These are phyloP conservation scores for Tipula lateralis DNA, from an alignment of 2,888 invertebrate genomes.

Conservation along the genomic window DNA sequence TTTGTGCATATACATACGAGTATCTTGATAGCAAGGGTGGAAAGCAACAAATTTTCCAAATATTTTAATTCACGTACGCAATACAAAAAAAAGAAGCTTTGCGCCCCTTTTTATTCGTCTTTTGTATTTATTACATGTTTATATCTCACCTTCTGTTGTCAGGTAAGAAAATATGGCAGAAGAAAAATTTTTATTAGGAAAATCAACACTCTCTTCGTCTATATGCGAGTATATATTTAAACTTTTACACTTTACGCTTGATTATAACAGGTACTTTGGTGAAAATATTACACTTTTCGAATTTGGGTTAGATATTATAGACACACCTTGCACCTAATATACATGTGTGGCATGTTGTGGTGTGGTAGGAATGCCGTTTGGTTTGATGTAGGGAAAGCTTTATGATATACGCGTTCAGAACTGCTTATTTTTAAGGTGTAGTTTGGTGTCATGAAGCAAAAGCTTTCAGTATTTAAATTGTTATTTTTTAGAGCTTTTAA, in stretches of 20 bases:
- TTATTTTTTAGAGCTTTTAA: no score
- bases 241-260: neutral
- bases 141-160: conserved; percentile 26
- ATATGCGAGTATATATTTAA: neutral
- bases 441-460: no score
- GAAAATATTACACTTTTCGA: neutral
- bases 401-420: no score
- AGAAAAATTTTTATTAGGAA: neutral
- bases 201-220: neutral
- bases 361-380: no score
- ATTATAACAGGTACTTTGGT: neutral
- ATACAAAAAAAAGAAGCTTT: neutral
- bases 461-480: no score
- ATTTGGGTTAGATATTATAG: neutral
- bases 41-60: neutral
- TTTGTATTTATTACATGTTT: neutral
- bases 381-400: no score
- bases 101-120: neutral
- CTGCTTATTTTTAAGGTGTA: no score
- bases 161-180: neutral
- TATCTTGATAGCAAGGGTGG: neutral
- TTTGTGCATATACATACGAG: neutral
- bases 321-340: neutral
- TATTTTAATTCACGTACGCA: neutral
- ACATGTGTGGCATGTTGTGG: no score